phyloP scores from a whole-genome alignment of 2,888 invertebrate species.

The Volucella inflata region DNA sequence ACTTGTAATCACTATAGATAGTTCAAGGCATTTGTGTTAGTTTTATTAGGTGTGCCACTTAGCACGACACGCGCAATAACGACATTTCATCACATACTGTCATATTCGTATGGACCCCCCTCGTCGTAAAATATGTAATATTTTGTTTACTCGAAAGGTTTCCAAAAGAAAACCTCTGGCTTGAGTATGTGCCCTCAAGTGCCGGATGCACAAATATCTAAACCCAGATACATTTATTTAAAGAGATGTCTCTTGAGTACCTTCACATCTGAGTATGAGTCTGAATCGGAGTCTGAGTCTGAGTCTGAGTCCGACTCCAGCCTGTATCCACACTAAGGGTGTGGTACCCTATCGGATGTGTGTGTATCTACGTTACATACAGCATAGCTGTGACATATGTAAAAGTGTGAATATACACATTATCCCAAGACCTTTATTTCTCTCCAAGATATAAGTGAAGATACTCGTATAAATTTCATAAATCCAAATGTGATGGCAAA shows the following conservation, averaged over 20 bases:
- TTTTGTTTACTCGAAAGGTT: conserved; percentile 23
- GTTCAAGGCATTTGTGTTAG: neutral
- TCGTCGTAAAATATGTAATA: conserved; percentile 11
- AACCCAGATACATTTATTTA: conserved; percentile 14
- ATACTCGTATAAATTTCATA: conserved; percentile 44
- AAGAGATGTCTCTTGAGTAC: conserved; percentile 34
- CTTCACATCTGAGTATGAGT: neutral
- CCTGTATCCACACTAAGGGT: conserved; percentile 26
- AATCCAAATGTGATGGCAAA: conserved; percentile 38
- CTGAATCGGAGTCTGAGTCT: no score
- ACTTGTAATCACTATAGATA: neutral
- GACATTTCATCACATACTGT: neutral
- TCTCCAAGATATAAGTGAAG: conserved; percentile 38
- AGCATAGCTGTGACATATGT: conserved; percentile 46
- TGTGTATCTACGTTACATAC: no score
- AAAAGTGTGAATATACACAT: conserved; percentile 62
- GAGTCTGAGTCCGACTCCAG: neutral
- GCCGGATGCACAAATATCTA: conserved; percentile 64
- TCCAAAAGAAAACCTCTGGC: conserved; percentile 30
- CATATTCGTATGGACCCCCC: neutral
- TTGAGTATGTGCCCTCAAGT: conserved; percentile 36
- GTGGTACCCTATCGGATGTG: conserved; percentile 33
- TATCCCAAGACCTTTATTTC: conserved; percentile 37
- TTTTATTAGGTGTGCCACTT: neutral
- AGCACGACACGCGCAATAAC: conserved; percentile 15